Evolutionary conservation across 1,140 invertebrate genomes (phyloP).

Genomic region (Drosophila suzukii): DNA sequence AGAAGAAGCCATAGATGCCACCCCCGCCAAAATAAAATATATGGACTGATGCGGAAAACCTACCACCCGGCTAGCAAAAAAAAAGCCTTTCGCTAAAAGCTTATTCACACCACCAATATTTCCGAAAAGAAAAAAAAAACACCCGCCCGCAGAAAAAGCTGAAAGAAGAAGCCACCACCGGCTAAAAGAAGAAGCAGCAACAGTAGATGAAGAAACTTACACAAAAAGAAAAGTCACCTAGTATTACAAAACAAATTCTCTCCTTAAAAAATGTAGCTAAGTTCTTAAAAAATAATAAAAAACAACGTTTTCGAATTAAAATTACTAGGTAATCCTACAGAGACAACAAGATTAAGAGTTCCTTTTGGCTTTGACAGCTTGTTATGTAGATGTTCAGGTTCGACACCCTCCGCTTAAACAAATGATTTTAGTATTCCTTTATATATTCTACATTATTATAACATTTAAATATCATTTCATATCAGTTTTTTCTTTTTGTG

Average conservation of each 20-base stretch:
- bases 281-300: not conserved
- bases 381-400: not conserved
- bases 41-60: conserved; percentile 28
- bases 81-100: conserved; percentile 36
- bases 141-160: conserved; percentile 27
- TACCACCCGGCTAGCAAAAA: conserved; percentile 15
- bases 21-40: conserved; percentile 17
- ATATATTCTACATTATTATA: not conserved
- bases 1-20: conserved; percentile 47
- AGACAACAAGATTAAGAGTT: no score
- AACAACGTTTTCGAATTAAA: not conserved
- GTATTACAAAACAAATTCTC: no score
- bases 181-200: conserved; percentile 11
- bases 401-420: not conserved
- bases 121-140: not conserved
- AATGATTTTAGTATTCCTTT: not conserved
- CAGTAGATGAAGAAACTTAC: conserved; percentile 3
- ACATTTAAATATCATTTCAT: not conserved
- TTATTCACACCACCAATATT: conserved; percentile 49
- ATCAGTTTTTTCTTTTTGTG: conserved; percentile 2
- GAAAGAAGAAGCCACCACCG: conserved; percentile 34
- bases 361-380: no score
- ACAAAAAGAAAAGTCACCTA: not conserved
- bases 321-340: no score
- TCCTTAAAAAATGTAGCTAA: not conserved